Evolutionary conservation across 2,888 invertebrate species (phyloP).

Genomic region (Heliconius cydno): DNA sequence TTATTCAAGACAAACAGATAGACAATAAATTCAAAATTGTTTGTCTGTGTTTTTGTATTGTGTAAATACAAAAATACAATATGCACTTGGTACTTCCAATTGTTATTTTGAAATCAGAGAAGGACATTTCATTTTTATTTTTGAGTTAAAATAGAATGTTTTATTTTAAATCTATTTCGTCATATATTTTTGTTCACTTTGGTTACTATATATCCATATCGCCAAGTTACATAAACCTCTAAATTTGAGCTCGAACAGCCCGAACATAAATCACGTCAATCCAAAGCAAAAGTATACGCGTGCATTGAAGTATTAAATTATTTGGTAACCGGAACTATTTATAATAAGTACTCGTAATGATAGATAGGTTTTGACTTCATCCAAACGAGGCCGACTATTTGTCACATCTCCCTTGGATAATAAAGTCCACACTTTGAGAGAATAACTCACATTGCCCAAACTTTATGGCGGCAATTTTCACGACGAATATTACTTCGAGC

Average conservation of each 20-base stretch:
- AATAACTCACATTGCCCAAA: slow-evolving; percentile 73
- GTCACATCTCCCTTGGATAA: slow-evolving; percentile 69
- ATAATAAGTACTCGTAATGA: slow-evolving; percentile 73
- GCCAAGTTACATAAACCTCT: neutral
- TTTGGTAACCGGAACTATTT: slow-evolving; percentile 74
- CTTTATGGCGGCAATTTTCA: slow-evolving; percentile 78
- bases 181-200: too few species aligned
- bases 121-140: too few species aligned
- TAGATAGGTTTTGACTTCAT: slow-evolving; percentile 62
- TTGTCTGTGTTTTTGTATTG: too few species aligned
- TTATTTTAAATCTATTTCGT: too few species aligned
- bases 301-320: slow-evolving; percentile 50
- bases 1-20: too few species aligned
- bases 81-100: too few species aligned
- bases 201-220: too few species aligned
- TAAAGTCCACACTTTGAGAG: slow-evolving; percentile 77
- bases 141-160: too few species aligned
- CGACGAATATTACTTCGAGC: slow-evolving; percentile 69
- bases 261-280: slow-evolving; percentile 56
- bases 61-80: too few species aligned
- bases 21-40: too few species aligned
- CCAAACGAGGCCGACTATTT: slow-evolving; percentile 60
- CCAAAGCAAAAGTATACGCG: slow-evolving; percentile 51
- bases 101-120: too few species aligned
- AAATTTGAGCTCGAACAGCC: neutral